Base-by-base conservation (phyloP, 2,888 invertebrate genomes). In the Rotaria magnacalcarata region DNA sequence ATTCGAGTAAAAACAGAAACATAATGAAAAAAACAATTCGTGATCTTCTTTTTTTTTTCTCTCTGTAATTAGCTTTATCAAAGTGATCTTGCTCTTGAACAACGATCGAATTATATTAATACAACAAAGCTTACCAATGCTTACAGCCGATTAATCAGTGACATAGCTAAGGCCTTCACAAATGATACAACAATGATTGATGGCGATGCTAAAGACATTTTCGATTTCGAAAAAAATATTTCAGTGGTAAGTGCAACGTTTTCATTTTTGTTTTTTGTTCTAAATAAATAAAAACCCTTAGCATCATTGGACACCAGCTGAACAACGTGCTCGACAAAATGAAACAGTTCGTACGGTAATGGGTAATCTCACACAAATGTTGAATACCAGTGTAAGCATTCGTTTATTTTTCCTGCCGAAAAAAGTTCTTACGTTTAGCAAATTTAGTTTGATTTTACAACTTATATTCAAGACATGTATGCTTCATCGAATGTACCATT, bases 301-400 rank as follows among this genome's bases (percentile, higher is more conserved):
- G 60, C 11, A 5, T 43, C 85, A 60, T 50, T 50, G 50, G 16
- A 85, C 74, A 43, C 24, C 8, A 21, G 52, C 74, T 16, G 47
- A 50, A 75, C 41, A 74, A 85, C 84, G 74, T 41, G 60, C 85
- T 50, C 56, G 85, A 87, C 80, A 85, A 34, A 87, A 87, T 60
- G 84, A 87, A 85, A 87, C 87, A 43, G 52, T 84, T 27, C 50
- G 84, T 34, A 84, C 50, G 43, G 43, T 41, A 43, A 21, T 75
- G 21, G 75, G 75, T 21, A 75, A 75, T 75, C 43, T 75, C 8
- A 43, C 75, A 47, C 50, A 50, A 50, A 50, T 14, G 14, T 50
- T 50, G 10, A 50, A 14, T 50, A 4, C 5, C 50, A 50, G 5
- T 50, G 50, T 50, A 50, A 50, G 50, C 50, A 50, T 50, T 50